A percentile compares a stretch with the other conserved stretches of the same genome.
Evolutionary conservation across 2,888 invertebrate genomes (phyloP).

Genomic region (Torymus tubicola): DNA sequence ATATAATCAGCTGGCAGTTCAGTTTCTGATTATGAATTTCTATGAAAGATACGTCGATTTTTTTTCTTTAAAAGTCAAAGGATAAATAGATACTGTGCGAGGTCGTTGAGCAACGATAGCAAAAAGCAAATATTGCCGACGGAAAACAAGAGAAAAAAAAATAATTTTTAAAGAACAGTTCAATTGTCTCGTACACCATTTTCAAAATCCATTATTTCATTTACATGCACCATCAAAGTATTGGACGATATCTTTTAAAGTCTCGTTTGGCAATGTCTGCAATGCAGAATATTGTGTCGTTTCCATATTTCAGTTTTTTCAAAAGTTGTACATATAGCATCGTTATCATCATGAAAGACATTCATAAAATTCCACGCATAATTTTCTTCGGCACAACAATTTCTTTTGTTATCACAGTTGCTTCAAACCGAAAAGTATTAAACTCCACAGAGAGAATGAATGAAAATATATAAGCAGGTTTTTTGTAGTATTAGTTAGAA

Average conservation of each 20-base stretch:
- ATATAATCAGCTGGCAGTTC: slow-evolving; percentile 51
- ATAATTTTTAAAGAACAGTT: neutral
- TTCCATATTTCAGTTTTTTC: slow-evolving; percentile 31
- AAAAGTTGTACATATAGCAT: slow-evolving; percentile 23
- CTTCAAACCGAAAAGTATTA: slow-evolving; percentile 48
- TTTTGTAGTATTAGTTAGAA: slow-evolving; percentile 6
- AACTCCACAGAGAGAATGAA: slow-evolving; percentile 12
- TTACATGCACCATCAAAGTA: slow-evolving; percentile 18
- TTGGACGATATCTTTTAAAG: slow-evolving; percentile 44
- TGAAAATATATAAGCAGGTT: slow-evolving; percentile 17
- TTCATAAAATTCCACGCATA: slow-evolving; percentile 33
- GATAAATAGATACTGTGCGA: slow-evolving; percentile 50
- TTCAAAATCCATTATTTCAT: slow-evolving; percentile 21
- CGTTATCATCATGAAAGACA: slow-evolving; percentile 29
- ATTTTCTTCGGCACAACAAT: slow-evolving; percentile 56
- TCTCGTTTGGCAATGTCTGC: slow-evolving; percentile 32
- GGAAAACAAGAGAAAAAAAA: slow-evolving; percentile 18
- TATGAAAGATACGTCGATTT: slow-evolving; percentile 7
- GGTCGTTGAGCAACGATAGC: slow-evolving; percentile 43
- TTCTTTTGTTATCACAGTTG: slow-evolving; percentile 57
- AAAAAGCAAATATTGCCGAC: slow-evolving; percentile 36
- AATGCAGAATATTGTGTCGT: slow-evolving; percentile 33
- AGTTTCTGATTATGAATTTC: slow-evolving; percentile 37
- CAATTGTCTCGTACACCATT: slow-evolving; percentile 13
- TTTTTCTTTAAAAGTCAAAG: slow-evolving; percentile 6